These are phyloP conservation scores for Theonella swinhoei DNA, from an alignment of 37 sponge, comb jelly and placozoan genomes.

Conservation along the genomic window DNA sequence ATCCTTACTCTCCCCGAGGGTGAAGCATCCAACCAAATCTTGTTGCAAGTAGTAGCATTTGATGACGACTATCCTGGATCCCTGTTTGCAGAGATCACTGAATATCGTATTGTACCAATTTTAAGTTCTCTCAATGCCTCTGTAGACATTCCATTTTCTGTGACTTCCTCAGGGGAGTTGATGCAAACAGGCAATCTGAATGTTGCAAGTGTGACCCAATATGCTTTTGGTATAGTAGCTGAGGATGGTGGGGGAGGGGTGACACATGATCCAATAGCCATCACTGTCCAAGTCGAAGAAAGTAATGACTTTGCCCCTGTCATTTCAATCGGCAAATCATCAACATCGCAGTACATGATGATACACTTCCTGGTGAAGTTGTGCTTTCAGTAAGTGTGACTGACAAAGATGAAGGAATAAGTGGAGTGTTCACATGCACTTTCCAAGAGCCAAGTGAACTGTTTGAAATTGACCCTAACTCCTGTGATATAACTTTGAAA, in stretches of 20 bases:
- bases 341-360: not conserved
- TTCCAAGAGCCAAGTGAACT: not conserved
- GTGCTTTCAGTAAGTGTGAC: conserved; percentile 6
- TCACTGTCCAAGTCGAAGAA: conserved; percentile 42
- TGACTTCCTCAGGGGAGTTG: conserved; percentile 24
- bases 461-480: conserved; percentile 23
- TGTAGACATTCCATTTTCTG: conserved; percentile 25
- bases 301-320: conserved; percentile 51
- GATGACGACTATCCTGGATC: conserved; percentile 61
- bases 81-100: conserved; percentile 24
- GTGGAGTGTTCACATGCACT: conserved; percentile 39
- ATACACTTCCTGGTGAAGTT: not conserved
- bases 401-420: conserved; percentile 58
- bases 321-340: conserved; percentile 14
- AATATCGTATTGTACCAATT: conserved; percentile 20
- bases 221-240: conserved; percentile 58
- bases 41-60: conserved; percentile 30
- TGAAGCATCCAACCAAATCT: not conserved
- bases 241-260: conserved; percentile 62
- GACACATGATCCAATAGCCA: conserved; percentile 33
- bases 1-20: conserved; percentile 16
- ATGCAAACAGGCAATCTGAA: conserved; percentile 25
- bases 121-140: not conserved
- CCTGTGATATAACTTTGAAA: conserved; percentile 21
- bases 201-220: conserved; percentile 17